Evolutionary conservation across 2,113 vertebrate genomes (phyloP).

Genomic region (Nycticorax nycticorax): DNA sequence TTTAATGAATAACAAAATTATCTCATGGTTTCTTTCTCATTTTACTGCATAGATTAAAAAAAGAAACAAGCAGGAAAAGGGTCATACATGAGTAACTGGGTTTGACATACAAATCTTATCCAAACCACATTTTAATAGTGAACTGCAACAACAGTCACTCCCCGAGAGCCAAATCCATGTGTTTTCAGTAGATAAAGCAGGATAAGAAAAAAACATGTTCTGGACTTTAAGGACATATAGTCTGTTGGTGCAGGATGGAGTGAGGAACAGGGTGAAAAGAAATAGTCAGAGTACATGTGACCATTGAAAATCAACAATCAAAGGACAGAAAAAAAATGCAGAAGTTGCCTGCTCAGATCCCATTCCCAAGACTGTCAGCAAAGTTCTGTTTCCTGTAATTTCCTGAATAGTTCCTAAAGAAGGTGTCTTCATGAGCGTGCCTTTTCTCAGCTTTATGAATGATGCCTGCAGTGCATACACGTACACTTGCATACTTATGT

Average conservation of each 20-base stretch:
- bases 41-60: neutral
- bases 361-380: too few species aligned
- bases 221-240: neutral
- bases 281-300: neutral
- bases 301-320: neutral
- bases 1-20: neutral
- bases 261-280: neutral
- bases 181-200: neutral
- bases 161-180: neutral
- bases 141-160: neutral
- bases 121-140: neutral
- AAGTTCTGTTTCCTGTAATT: neutral
- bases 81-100: neutral
- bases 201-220: neutral
- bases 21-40: neutral
- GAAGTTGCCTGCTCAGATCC: neutral
- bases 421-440: neutral
- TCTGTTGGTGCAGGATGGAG: neutral
- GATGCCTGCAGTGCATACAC: neutral
- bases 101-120: neutral
- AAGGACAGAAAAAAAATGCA: neutral
- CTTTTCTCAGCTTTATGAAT: neutral
- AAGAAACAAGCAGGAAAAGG: neutral
- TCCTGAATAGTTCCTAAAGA: neutral
- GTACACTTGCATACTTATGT: rapidly evolving